Conservation (phyloP, 2,888 invertebrate genomes). For the Artemia sinica region DNA sequence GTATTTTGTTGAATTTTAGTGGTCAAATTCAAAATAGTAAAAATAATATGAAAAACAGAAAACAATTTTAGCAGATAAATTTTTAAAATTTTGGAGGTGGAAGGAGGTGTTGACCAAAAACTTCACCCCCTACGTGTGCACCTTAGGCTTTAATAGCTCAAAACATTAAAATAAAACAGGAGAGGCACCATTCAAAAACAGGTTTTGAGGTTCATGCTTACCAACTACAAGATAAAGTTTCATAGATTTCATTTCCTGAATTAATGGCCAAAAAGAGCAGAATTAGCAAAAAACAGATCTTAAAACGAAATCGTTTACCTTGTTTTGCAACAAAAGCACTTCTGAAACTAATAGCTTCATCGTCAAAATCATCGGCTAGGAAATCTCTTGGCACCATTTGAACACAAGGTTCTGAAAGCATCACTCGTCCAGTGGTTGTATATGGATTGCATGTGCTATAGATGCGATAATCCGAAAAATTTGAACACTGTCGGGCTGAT, state of each 20-base stretch:
- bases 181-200: background rate
- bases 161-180: background rate
- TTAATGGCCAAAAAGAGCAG: no score
- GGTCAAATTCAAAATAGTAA: no score
- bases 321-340: slow-evolving; percentile 20
- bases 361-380: slow-evolving; percentile 35
- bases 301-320: slow-evolving; percentile 15
- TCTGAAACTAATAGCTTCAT: slow-evolving; percentile 21
- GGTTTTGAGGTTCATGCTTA: background rate
- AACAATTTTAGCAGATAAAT: no score
- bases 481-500: background rate
- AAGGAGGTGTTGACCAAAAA: no score
- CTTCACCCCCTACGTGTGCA: no score
- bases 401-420: slow-evolving; percentile 80
- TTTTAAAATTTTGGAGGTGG: no score
- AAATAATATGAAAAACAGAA: no score
- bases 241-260: no score
- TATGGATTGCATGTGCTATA: slow-evolving; percentile 30
- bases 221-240: background rate
- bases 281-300: background rate
- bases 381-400: slow-evolving; percentile 82
- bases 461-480: slow-evolving; percentile 29
- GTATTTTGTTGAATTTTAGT: no score
- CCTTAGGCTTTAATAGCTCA: no score
- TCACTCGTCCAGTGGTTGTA: slow-evolving; percentile 50